phyloP scores from a whole-genome alignment of 2,797 vertebrate species.

The Gadopsis marmoratus region DNA sequence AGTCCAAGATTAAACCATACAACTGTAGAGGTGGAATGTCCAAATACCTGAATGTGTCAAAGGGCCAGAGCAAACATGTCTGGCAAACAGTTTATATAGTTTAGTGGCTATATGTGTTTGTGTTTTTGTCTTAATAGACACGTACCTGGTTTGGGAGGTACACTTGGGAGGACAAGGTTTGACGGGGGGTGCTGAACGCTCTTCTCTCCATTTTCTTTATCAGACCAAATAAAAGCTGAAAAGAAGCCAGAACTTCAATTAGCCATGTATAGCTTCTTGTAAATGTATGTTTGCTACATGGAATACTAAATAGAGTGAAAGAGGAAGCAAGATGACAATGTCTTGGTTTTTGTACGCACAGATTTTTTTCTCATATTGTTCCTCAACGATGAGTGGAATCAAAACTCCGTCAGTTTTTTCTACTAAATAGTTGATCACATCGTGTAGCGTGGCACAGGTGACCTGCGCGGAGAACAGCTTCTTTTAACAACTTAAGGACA shows the following conservation, averaged over 20 bases:
- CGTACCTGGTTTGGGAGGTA: slow-evolving; percentile 75
- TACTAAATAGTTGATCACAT: slow-evolving; percentile 83
- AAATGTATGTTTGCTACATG: not conserved
- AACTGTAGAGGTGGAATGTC: not conserved
- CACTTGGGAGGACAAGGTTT: not conserved
- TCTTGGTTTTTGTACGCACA: slow-evolving; percentile 76
- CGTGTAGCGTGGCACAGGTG: slow-evolving; percentile 80
- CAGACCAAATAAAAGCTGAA: slow-evolving; percentile 79
- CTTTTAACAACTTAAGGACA: not conserved
- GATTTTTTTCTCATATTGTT: slow-evolving; percentile 83
- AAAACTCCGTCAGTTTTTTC: slow-evolving; percentile 76
- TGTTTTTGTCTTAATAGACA: not conserved
- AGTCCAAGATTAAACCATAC: not conserved
- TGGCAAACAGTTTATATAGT: not conserved
- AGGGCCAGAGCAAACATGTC: slow-evolving; percentile 23
- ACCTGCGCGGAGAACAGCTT: slow-evolving; percentile 69
- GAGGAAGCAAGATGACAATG: not conserved
- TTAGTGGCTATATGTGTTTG: not conserved
- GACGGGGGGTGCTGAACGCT: slow-evolving; percentile 23
- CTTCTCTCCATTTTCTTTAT: slow-evolving; percentile 87
- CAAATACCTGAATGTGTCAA: not conserved
- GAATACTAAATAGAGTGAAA: not conserved
- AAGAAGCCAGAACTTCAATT: not conserved
- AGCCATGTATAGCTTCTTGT: not conserved
- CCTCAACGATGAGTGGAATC: slow-evolving; percentile 80